phyloP scores from a whole-genome alignment of 2,113 vertebrate species.

The Bolborhynchus lineola region DNA sequence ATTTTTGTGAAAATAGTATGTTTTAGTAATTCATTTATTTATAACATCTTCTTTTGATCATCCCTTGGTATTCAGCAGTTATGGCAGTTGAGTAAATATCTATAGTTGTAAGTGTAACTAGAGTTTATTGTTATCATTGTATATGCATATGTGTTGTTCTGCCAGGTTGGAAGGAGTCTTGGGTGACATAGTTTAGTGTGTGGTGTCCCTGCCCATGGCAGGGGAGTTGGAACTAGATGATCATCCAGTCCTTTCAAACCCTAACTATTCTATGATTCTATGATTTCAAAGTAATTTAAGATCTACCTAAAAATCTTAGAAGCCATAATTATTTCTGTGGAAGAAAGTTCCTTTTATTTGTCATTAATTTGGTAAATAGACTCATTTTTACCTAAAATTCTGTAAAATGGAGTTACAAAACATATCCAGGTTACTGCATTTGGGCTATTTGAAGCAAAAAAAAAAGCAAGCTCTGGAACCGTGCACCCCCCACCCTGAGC shows the following conservation, averaged over 20 bases:
- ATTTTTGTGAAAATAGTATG: neutral
- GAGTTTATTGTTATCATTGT: neutral
- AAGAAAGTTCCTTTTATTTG: neutral
- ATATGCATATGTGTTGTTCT: neutral
- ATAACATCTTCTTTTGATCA: neutral
- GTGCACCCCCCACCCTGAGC: rapidly evolving
- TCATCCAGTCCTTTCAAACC: neutral
- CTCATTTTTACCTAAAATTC: neutral
- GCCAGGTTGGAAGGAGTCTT: neutral
- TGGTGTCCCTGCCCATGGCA: neutral
- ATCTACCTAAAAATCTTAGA: neutral
- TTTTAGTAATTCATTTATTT: neutral
- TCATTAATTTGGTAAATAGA: neutral
- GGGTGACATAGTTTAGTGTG: neutral
- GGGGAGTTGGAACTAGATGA: neutral
- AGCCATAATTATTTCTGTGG: neutral
- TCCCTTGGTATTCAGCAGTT: neutral
- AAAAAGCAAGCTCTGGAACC: neutral
- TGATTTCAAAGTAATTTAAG: neutral
- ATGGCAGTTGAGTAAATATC: neutral
- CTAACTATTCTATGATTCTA: neutral
- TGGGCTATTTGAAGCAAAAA: neutral
- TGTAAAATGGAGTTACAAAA: neutral
- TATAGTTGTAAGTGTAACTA: neutral
- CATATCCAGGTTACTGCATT: neutral